A percentile compares a stretch with the other conserved stretches of the same genome.
Evolutionary conservation across 2,797 vertebrate species (phyloP).

Genomic region (Malacoraja senta): DNA sequence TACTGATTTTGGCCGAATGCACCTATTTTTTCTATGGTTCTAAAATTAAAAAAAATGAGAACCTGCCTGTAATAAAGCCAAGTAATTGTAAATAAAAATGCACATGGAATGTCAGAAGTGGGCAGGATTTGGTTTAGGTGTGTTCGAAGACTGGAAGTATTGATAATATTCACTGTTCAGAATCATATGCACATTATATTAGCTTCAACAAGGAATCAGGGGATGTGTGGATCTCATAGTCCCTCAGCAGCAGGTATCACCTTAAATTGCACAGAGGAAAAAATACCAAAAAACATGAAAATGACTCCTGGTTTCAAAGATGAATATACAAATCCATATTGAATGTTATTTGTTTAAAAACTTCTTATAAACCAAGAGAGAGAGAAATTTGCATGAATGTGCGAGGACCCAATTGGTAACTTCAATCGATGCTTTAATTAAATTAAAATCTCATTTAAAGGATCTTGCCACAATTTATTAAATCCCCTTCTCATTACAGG

Average conservation of each 20-base stretch:
- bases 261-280: background rate
- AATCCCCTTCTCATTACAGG: background rate
- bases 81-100: background rate
- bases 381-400: background rate
- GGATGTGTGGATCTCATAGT: background rate
- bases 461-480: slow-evolving; percentile 6
- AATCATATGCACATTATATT: background rate
- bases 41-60: background rate
- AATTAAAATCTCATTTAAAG: slow-evolving; percentile 32
- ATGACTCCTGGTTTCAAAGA: background rate
- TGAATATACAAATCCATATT: background rate
- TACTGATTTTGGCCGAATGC: no score
- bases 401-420: background rate
- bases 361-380: background rate
- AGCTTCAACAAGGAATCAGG: background rate
- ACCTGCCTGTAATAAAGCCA: background rate
- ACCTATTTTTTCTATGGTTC: no score
- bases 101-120: background rate
- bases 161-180: background rate
- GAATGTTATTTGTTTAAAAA: background rate
- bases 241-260: background rate
- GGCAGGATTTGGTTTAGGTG: background rate
- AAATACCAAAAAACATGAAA: background rate
- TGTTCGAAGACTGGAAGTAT: background rate
- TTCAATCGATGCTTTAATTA: slow-evolving; percentile 9